A percentile compares a stretch with the other conserved stretches of the same genome.
phyloP scores from a whole-genome alignment of 1,140 invertebrate species.

The Drosophila sproati region DNA sequence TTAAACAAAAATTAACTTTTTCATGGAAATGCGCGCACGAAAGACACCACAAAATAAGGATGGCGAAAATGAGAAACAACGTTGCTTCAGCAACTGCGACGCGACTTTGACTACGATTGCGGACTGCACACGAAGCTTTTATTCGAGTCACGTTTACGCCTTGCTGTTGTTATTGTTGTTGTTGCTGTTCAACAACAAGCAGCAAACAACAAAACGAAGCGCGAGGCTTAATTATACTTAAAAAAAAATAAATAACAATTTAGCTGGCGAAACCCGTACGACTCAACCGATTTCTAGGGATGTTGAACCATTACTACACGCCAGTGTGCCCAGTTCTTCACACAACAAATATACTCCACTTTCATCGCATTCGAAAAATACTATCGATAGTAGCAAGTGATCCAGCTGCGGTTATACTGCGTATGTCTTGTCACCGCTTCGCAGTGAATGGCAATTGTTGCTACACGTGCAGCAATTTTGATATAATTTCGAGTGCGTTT shows the following conservation, averaged over 20 bases:
- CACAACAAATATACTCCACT: neutral
- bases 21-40: conserved; percentile 56
- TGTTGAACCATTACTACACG: conserved; percentile 18
- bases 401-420: neutral
- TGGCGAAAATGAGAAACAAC: conserved; percentile 26
- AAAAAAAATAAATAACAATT: conserved; percentile 32
- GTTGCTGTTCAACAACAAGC: conserved; percentile 6
- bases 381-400: neutral
- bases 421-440: conserved; percentile 16
- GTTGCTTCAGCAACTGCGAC: conserved; percentile 19
- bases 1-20: conserved; percentile 60
- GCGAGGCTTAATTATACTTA: conserved; percentile 33
- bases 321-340: neutral
- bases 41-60: conserved; percentile 48
- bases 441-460: conserved; percentile 25
- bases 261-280: conserved; percentile 15
- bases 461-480: conserved; percentile 57
- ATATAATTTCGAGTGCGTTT: conserved; percentile 5
- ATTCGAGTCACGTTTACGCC: conserved; percentile 46
- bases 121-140: conserved; percentile 27
- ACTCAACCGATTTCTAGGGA: neutral
- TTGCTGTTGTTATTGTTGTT: conserved; percentile 22
- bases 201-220: conserved; percentile 34
- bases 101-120: conserved; percentile 15
- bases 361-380: neutral